phyloP scores from a whole-genome alignment of 2,888 invertebrate genomes.

The Pecten maximus region DNA sequence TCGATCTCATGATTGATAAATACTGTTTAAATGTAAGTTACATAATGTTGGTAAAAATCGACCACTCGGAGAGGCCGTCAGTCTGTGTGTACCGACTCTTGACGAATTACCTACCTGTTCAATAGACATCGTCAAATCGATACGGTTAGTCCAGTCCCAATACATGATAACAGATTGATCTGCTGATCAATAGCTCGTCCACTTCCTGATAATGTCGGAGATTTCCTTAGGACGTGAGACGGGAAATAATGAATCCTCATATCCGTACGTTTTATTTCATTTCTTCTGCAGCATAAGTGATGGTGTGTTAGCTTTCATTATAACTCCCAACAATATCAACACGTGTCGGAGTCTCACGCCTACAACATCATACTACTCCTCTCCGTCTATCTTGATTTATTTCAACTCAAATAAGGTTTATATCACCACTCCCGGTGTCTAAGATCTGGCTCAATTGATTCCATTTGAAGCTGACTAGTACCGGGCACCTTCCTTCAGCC shows the following conservation, averaged over 20 bases:
- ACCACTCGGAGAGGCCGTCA: neutral
- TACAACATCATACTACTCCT: neutral
- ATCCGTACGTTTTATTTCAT: neutral
- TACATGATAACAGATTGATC: constrained; percentile 33
- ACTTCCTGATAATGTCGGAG: constrained; percentile 32
- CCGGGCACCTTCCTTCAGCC: neutral
- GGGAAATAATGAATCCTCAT: constrained; percentile 9
- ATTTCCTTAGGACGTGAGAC: neutral
- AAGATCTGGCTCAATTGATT: neutral
- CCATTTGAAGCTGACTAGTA: neutral
- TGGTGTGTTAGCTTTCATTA: neutral
- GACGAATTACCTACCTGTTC: constrained; percentile 28
- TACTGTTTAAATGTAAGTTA: neutral
- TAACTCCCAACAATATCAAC: neutral
- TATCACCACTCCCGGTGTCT: neutral
- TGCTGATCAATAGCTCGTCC: neutral
- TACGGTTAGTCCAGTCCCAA: constrained; percentile 1
- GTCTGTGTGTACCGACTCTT: neutral
- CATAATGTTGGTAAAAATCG: neutral
- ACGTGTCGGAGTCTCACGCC: neutral
- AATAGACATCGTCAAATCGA: neutral
- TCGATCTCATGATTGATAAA: neutral
- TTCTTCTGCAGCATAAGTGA: neutral
- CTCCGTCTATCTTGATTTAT: neutral
- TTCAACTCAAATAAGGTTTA: neutral